Evolutionary conservation across 2,888 invertebrate genomes (phyloP).

Genomic region (Syritta pipiens): DNA sequence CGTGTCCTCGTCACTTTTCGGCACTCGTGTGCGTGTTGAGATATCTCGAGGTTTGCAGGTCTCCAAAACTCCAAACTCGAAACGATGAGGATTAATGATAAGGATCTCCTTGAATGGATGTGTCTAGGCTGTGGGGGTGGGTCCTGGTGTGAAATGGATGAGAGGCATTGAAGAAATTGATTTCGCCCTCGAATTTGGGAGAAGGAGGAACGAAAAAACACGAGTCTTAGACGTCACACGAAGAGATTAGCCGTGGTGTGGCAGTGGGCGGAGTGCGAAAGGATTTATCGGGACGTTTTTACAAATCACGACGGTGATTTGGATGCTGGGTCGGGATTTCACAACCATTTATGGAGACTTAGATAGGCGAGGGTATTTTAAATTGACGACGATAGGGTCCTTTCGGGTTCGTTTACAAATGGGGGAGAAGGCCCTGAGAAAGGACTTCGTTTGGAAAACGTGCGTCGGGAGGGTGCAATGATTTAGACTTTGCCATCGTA

Average conservation of each 20-base stretch:
- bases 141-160: conserved; percentile 43
- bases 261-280: not conserved
- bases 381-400: no score
- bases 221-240: conserved; percentile 29
- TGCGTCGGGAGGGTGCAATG: no score
- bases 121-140: not conserved
- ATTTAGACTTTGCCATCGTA: no score
- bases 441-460: no score
- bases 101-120: conserved; percentile 34
- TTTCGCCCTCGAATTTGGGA: conserved; percentile 24
- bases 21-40: conserved; percentile 15
- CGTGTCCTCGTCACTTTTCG: conserved; percentile 58
- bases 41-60: conserved; percentile 10
- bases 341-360: not conserved
- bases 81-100: conserved; percentile 68
- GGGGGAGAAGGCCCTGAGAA: no score
- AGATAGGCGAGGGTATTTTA: no score
- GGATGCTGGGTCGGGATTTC: not conserved
- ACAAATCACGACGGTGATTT: conserved; percentile 25
- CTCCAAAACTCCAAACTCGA: conserved; percentile 50
- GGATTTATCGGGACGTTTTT: conserved; percentile 24
- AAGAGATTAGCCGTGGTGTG: no score
- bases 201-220: conserved; percentile 31
- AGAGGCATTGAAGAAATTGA: conserved; percentile 61
- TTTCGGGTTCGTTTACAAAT: no score